phyloP scores from a whole-genome alignment of 2,797 vertebrate species.

The Perodicticus potto region DNA sequence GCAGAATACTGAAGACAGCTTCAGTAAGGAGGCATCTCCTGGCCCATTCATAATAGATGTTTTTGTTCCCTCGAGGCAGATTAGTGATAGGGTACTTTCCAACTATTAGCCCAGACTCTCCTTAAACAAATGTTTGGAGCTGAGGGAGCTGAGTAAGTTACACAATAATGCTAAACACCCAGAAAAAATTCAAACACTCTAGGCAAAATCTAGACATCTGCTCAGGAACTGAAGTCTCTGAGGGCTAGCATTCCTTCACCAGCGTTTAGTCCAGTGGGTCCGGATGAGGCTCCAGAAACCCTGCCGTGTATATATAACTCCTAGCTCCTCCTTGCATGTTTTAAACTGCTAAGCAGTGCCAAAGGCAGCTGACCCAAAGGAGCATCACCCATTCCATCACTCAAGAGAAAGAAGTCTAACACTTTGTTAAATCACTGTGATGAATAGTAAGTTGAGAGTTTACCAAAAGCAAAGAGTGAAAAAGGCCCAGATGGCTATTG shows the following conservation, averaged over 20 bases:
- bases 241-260: neutral
- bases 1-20: neutral
- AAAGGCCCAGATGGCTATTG: neutral
- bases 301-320: neutral
- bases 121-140: conserved; percentile 44
- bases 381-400: no score
- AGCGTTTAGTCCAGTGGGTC: neutral
- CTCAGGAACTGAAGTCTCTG: neutral
- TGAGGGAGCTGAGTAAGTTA: neutral
- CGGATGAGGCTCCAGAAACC: neutral
- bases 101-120: conserved; percentile 26
- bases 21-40: neutral
- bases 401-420: neutral
- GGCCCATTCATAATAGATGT: conserved; percentile 10
- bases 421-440: neutral
- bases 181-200: conserved; percentile 15
- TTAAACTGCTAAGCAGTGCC: neutral
- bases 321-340: neutral
- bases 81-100: conserved; percentile 49
- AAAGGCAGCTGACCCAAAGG: neutral
- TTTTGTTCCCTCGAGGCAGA: conserved; percentile 38
- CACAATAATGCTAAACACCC: neutral
- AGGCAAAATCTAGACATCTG: neutral
- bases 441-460: neutral
- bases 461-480: neutral